A percentile compares a stretch with the other conserved stretches of the same genome.
Conservation (phyloP, 2,888 invertebrate species). For the Amphipoea oculea region DNA sequence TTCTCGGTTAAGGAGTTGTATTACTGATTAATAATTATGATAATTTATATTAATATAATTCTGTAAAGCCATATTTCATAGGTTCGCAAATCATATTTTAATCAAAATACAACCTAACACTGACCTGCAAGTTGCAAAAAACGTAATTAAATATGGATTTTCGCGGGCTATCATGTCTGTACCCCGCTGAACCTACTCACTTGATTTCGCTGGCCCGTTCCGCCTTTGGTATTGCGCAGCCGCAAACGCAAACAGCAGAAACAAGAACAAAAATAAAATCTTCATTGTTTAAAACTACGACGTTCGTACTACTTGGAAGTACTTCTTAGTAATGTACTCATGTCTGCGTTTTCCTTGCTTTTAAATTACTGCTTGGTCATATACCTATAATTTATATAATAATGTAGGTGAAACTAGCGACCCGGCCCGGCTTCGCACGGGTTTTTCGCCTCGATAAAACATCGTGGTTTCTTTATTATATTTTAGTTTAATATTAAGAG, state of each 20-base stretch:
- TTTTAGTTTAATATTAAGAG: not conserved
- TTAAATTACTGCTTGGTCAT: not conserved
- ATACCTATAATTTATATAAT: not conserved
- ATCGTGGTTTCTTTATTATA: not conserved
- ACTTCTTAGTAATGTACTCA: not conserved
- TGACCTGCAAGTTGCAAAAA: too few species aligned
- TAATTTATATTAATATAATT: too few species aligned
- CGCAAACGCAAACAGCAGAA: conserved; percentile 8
- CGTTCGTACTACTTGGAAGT: not conserved
- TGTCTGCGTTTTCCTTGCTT: not conserved
- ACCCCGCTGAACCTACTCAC: not conserved
- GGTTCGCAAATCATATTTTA: too few species aligned
- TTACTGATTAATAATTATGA: too few species aligned
- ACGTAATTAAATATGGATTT: too few species aligned
- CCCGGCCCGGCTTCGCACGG: too few species aligned
- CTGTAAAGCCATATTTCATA: too few species aligned
- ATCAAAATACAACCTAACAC: too few species aligned
- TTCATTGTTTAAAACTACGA: not conserved
- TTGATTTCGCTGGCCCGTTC: fast-evolving
- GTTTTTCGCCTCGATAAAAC: not conserved
- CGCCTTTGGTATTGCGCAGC: not conserved
- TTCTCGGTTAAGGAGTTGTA: too few species aligned
- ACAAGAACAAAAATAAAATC: conserved; percentile 15
- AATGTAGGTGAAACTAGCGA: not conserved
- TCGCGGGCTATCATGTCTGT: not conserved